These are phyloP conservation scores for zebrafish (Danio rerio) DNA, from an alignment of 2,113 vertebrate genomes.

Conservation along the genomic window GRCz12tu NC_133184.1:46899501-46900000, in stretches of 20 bases:
- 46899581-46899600: not conserved
- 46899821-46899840: conserved; percentile 18
- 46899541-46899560: not conserved
- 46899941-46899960: conserved; percentile 40
- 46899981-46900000: conserved; percentile 44
- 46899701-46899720: conserved; percentile 53
- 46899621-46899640: conserved; percentile 18
- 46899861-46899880: conserved; percentile 14
- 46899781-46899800: conserved; percentile 50
- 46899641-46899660: conserved; percentile 17
- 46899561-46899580: not conserved
- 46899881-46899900: conserved; percentile 33
- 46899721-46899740: conserved; percentile 57
- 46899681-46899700: conserved; percentile 49
- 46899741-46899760: not conserved
- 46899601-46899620: not conserved
- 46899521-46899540: no score
- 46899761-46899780: conserved; percentile 49
- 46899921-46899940: conserved; percentile 38
- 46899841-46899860: conserved; percentile 31
- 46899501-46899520: no score
- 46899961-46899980: not conserved
- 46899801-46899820: conserved; percentile 44
- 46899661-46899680: conserved; percentile 37
- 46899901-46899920: conserved; percentile 41